Percentiles rank a stretch among this genome's conserved stretches.
phyloP scores from a whole-genome alignment of 2,797 vertebrate species.

The Syngnathus acus region DNA sequence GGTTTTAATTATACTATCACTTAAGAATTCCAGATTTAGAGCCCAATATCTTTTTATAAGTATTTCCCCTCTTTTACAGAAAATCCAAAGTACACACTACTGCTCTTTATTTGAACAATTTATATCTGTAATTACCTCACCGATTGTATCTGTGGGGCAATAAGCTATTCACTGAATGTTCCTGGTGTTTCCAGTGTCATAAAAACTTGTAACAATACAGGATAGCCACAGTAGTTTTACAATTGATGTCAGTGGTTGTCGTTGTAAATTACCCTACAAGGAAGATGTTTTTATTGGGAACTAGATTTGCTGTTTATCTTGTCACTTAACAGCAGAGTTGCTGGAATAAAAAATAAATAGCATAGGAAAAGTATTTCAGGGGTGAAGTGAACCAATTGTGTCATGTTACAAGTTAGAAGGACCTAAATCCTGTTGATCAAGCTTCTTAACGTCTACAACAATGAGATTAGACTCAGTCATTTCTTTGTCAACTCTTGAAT shows the following conservation, averaged over 20 bases:
- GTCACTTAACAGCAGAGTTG: conserved; percentile 3
- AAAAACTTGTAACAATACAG: conserved; percentile 18
- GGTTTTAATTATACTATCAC: conserved; percentile 16
- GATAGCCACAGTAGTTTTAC: conserved; percentile 30
- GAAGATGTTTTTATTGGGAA: conserved; percentile 11
- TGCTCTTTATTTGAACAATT: conserved; percentile 23
- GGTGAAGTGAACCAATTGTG: background rate
- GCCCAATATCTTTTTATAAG: conserved; percentile 17
- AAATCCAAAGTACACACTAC: conserved; percentile 46
- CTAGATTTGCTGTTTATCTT: conserved; percentile 7
- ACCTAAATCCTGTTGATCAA: background rate
- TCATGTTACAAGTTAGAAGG: background rate
- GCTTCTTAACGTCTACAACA: background rate
- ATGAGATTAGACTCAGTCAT: background rate
- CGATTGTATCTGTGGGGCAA: conserved; percentile 25
- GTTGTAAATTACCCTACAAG: conserved; percentile 10
- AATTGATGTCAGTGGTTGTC: conserved; percentile 38
- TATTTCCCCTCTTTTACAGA: conserved; percentile 22
- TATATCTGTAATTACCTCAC: conserved; percentile 48
- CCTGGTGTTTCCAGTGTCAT: conserved; percentile 36
- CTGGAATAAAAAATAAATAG: background rate
- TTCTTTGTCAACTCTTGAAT: background rate
- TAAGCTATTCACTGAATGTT: conserved; percentile 46
- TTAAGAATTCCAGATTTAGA: conserved; percentile 30
- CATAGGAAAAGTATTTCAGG: conserved; percentile 2